Evolutionary conservation across 2,113 vertebrate genomes (phyloP), one percentile per base, ranked within the genome.

Genomic region (Natator depressus): DNA sequence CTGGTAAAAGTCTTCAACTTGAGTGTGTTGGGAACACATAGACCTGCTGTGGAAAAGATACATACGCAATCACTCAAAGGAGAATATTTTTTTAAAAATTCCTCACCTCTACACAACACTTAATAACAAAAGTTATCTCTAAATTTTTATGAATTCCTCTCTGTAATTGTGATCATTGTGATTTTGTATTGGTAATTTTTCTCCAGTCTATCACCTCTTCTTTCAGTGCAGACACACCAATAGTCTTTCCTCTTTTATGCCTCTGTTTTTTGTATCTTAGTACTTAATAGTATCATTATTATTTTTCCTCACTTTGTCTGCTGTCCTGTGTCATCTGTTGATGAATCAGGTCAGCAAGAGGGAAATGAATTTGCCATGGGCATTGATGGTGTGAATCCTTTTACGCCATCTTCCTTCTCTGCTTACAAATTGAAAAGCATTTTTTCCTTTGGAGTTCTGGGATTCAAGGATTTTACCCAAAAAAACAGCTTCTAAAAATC

Each of bases 301-400:
- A 82, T 42, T 92, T 88, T 85, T 20, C 35, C 51, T 85, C 17
- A 72, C 78, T 75, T 80, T 49, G 57, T 82, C 51, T 69, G 69
- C 42, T 80, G 57, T 83, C 35, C 79, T 55, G 38, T 8, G 14
- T 57, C 84, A 62, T 11, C 47, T 55, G 3, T 50, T 69, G 53
- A 86, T 87, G 49, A 91, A 89, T 87, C 59, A 86, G 72, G 80
- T 91, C 85, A 94, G 93, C 91, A 89, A 55, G 53, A 84, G n/a
- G 62, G 49, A 85, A 85, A 75, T 72, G 62, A 85, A 75, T 72
- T 72, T 85, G 62, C 62, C 84, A 85, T 38, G 46, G 49, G 84
- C 65, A 85, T 53, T 9, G 35, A 72, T 62, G 62, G 62, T 72
- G 84, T 72, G 84, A 85, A 85, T 72, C 31, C 16, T 35, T 22